Evolutionary conservation across 2,797 vertebrate species (phyloP), one percentile per base, ranked within the genome.

Genomic region (Hippocampus kuda): DNA sequence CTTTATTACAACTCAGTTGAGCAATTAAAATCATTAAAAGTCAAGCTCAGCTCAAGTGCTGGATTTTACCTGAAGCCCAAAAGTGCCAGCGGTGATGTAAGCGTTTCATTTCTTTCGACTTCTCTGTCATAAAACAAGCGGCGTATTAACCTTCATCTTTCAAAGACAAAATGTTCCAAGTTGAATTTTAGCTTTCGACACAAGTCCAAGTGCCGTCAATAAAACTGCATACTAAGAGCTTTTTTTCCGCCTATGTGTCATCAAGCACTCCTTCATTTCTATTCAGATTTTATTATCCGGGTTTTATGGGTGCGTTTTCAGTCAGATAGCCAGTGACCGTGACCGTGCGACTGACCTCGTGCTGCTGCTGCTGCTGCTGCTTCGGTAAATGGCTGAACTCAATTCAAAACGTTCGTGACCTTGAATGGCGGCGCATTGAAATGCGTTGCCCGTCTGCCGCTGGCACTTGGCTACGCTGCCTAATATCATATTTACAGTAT

Each of bases 361-460:
- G 61, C 22, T 18, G 42, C 75, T 38, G 34, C 34, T 42, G 38
- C 22, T 18, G 42, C 75, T 38, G 4, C 72, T 77, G 77, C 78
- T 27, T 79, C 79, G 46, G 53, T 80, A 77, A 83, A 83, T 18
- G 68, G 60, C 74, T 68, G 34, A 67, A 68, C 73, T 83, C 75
- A 63, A 63, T 71, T 83, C 70, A 67, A 42, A 77, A 75, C 79
- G 78, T 79, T 71, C 72, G 80, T 60, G 54, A 80, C 80, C 84
- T 83, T 88, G 85, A 69, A 70, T n/a, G 38, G 59, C 71, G 78
- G 59, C 72, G 41, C 83, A 83, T 82, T 86, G 79, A 82, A 86
- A 86, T 84, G 83, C 82, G 75, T 75, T 75, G 68, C 60, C 66
- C 3, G 72, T 75, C 74, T 69, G 18, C 7, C 42, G 42, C 60